phyloP scores from a whole-genome alignment of 2,113 vertebrate species.

The Cariama cristata region DNA sequence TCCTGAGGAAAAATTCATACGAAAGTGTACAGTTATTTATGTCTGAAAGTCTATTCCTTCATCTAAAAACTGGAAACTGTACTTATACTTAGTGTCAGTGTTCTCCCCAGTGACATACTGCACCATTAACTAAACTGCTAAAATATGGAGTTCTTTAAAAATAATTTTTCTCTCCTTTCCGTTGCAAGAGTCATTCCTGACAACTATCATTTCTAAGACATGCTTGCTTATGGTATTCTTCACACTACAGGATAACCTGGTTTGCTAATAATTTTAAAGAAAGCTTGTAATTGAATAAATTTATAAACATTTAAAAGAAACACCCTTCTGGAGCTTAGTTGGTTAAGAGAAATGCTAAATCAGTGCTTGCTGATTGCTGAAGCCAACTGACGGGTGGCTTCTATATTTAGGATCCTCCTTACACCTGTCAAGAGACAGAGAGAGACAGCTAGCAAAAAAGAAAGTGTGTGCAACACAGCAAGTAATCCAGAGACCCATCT shows the following conservation, averaged over 20 bases:
- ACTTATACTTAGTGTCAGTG: background rate
- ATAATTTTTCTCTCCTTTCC: background rate
- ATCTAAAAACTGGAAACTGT: background rate
- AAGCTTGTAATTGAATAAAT: background rate
- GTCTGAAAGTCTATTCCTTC: background rate
- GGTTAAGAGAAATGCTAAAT: slow-evolving; percentile 48
- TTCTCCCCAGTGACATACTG: background rate
- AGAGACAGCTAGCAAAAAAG: background rate
- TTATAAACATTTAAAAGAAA: background rate
- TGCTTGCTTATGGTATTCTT: background rate
- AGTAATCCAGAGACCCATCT: slow-evolving; percentile 37
- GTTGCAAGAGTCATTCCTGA: background rate
- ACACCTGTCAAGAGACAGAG: slow-evolving; percentile 71
- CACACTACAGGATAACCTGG: background rate
- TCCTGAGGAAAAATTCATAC: background rate
- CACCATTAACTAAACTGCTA: background rate
- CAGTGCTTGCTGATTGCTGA: slow-evolving; percentile 56
- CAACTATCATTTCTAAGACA: background rate
- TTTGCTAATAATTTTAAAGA: background rate
- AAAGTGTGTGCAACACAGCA: slow-evolving; percentile 37
- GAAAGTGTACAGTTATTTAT: background rate
- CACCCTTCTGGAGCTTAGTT: background rate
- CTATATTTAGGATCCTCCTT: slow-evolving; percentile 66
- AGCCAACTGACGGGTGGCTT: slow-evolving; percentile 54
- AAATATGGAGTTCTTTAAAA: background rate